A percentile compares a stretch with the other conserved stretches of the same genome.
Conservation (phyloP, 1,140 invertebrate genomes). For the Anastrepha obliqua region DNA sequence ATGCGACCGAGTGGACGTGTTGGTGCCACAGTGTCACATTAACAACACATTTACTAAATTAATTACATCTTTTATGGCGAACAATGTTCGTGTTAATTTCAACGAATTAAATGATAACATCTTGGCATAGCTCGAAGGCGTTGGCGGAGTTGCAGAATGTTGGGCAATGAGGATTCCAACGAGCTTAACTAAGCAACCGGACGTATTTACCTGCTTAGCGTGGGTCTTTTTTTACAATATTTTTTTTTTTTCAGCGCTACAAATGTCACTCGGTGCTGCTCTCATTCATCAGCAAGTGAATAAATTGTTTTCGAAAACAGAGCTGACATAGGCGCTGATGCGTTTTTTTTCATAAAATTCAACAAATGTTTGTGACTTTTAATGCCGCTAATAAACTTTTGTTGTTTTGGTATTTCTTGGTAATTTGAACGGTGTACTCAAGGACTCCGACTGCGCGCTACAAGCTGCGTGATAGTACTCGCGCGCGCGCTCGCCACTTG, state of each 20-base stretch:
- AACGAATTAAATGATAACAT: conserved; percentile 73
- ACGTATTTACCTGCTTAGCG: neutral
- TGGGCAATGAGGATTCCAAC: neutral
- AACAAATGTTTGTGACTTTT: conserved; percentile 19
- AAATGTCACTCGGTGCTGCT: neutral
- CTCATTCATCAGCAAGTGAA: conserved; percentile 3
- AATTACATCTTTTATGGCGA: conserved; percentile 73
- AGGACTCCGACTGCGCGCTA: neutral
- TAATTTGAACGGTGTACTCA: no score
- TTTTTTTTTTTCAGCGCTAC: neutral
- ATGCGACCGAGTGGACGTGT: neutral
- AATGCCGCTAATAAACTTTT: neutral
- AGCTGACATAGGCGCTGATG: conserved; percentile 14
- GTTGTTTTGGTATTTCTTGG: neutral
- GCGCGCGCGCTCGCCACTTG: neutral
- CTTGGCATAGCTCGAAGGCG: conserved; percentile 40
- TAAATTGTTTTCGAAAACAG: neutral
- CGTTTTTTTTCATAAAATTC: neutral
- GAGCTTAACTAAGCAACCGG: neutral
- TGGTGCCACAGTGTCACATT: conserved; percentile 48
- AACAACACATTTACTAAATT: conserved; percentile 69
- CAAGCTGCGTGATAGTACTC: neutral
- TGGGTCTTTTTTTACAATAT: neutral
- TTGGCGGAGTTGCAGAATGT: neutral
- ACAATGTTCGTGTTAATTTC: conserved; percentile 74